phyloP scores from a whole-genome alignment of 2,113 vertebrate genomes.

The Entomyzon cyanotis region DNA sequence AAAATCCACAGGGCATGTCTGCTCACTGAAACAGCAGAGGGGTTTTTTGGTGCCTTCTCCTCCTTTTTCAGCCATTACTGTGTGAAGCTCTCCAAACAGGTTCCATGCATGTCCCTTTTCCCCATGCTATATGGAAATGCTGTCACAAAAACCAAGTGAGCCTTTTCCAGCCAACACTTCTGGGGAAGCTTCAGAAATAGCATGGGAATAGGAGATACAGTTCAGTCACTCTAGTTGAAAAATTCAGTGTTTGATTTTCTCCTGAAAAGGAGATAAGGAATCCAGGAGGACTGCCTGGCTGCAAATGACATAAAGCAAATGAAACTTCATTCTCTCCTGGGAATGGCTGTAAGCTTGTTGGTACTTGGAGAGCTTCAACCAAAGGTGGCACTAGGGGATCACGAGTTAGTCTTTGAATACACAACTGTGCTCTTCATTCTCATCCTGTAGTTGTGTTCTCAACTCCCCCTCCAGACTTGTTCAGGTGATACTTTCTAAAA shows the following conservation, averaged over 20 bases:
- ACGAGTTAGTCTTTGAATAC: neutral
- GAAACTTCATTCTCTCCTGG: neutral
- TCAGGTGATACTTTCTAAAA: neutral
- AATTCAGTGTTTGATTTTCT: neutral
- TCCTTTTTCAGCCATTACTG: neutral
- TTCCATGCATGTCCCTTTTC: neutral
- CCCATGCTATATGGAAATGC: neutral
- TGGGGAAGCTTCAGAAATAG: neutral
- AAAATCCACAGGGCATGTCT: neutral
- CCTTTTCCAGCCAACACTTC: neutral
- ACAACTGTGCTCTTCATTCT: neutral
- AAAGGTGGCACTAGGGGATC: constrained; percentile 29
- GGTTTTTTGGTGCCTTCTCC: neutral
- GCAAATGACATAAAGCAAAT: neutral
- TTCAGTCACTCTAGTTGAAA: neutral
- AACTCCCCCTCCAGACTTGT: neutral
- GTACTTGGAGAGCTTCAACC: neutral
- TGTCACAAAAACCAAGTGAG: neutral
- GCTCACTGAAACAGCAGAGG: neutral
- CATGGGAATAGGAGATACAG: neutral
- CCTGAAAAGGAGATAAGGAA: neutral
- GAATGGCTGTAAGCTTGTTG: neutral
- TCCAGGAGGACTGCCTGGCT: neutral
- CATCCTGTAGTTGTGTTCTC: neutral
- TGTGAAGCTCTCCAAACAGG: neutral